Base-by-base conservation (phyloP, 2,113 vertebrate genomes). In the Rhinichthys klamathensis region DNA sequence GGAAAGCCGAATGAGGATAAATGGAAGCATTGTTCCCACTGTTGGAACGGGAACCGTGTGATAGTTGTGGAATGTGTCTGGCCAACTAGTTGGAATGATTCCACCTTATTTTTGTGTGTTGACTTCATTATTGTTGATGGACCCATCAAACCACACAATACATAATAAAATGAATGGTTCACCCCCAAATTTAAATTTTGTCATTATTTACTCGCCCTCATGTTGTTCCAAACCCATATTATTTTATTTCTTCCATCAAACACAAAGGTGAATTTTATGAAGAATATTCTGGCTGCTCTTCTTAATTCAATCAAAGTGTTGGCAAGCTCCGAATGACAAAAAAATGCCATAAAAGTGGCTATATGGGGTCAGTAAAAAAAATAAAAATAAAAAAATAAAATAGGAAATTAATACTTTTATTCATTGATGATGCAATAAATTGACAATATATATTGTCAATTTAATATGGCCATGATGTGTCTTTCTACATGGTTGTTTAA, bases 51-150 rank as follows among this genome's bases (percentile, higher is more conserved):
- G 32, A 70, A 38, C n/a, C 70, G 46, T 46, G 84, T 51, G 35
- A 30, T 30, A 67, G 58, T 74, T 3, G 23, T 32, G 25, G 27
- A 60, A 70, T 63, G 21, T 61, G 69, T 38, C 56, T 49, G 74
- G 44, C 78, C 38, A 41, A 44, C 58, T 49, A 84, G 49, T 87
- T 82, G 78, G 85, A 86, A 85, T n/a, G 58, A 44, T 21, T 54
- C 78, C 72, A 60, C 49, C 21, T 0, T 76, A 61, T 83, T 41
- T 9, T 41, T 38, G 35, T 35, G 30, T 78, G 63, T 85, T 87
- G 81, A 88, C 84, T 87, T 72, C 49, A 78, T 85, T 79, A 85
- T 18, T 56, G 63, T 49, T 86, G 80, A 84, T 81, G 89, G 44
- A 84, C 15, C 58, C 75, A 73, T 86, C 78, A 77, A 80, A 83